phyloP scores from a whole-genome alignment of 2,888 invertebrate species.

The Tetragnatha montana region DNA sequence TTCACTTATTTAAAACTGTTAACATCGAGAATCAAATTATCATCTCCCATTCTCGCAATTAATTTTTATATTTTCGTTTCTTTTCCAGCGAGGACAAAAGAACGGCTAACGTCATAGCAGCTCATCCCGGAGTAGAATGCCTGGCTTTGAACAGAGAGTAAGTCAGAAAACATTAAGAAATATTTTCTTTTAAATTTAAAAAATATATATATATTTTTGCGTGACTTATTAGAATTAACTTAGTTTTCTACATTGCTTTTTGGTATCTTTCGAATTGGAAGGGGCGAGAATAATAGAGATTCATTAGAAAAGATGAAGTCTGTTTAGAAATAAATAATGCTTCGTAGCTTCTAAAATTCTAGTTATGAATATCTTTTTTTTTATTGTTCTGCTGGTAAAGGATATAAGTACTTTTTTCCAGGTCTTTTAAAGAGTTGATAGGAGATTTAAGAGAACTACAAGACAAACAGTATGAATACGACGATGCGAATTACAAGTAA shows the following conservation, averaged over 20 bases:
- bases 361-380: background rate
- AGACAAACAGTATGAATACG: conserved; percentile 85
- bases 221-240: background rate
- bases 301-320: background rate
- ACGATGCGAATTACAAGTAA: conserved; percentile 71
- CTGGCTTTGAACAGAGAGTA: conserved; percentile 83
- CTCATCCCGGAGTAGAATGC: conserved; percentile 88
- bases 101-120: conserved; percentile 92
- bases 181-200: background rate
- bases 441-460: conserved; percentile 87
- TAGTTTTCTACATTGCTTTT: background rate
- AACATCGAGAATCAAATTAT: conserved; percentile 3
- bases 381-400: background rate
- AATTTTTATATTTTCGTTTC: conserved; percentile 17
- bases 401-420: conserved; percentile 72
- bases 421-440: conserved; percentile 87
- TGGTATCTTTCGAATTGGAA: background rate
- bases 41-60: conserved; percentile 15
- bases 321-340: background rate
- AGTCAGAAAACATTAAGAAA: conserved; percentile 52
- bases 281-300: background rate
- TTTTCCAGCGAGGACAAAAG: conserved; percentile 82
- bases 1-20: background rate
- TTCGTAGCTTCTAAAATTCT: background rate
- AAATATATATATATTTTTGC: background rate